Base-by-base conservation (phyloP, 1,140 invertebrate genomes). In the Caerostris extrusa region DNA sequence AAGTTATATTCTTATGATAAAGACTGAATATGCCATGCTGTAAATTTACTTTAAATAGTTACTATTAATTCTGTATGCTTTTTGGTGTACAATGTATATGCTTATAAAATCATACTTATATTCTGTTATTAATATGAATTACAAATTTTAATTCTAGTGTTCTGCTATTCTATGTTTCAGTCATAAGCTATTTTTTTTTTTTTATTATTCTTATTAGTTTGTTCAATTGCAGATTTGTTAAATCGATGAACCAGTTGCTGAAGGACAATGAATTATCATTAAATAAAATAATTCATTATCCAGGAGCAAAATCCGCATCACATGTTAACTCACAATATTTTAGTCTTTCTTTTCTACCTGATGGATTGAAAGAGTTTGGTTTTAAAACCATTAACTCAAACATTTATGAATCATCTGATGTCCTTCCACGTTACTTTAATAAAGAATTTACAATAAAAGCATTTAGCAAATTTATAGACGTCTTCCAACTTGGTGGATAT, bases 361-460 rank as follows among this genome's bases (percentile, higher is more conserved):
- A 93, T 10, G 34, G 58, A 55, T 14, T 87, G 5, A 34, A 93
- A 69, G 53, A n/a, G 7, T 87, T 87, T 55, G 17, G 82, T 60
- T 60, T 87, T 1, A 87, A 87, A 77, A 50, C 19, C 7, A n/a
- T 17, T 12, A 55, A 3, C 3, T 86, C 91, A n/a, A n/a, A 60
- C 34, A 67, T 93, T 53, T 93, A 77, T 19, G 64, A 86, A 60
- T 8, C n/a, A 17, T 60, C 50, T 60, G 85, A 82, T 60, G 85
- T 60, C n/a, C 6, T 93, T 60, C 91, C 91, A 8, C 53, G n/a
- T 17, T 87, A 69, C 55, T 58, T 87, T 17, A n/a, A 60, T 1
- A 50, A 19, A 5, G 57, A 93, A 6, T 7, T 77, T 0, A 17
- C 12, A 5, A 7, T 81, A 3, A 34, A 93, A 81, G n/a, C 34